Evolutionary conservation across 2,797 vertebrate species (phyloP).

Genomic region (Setipinna tenuifilis): DNA sequence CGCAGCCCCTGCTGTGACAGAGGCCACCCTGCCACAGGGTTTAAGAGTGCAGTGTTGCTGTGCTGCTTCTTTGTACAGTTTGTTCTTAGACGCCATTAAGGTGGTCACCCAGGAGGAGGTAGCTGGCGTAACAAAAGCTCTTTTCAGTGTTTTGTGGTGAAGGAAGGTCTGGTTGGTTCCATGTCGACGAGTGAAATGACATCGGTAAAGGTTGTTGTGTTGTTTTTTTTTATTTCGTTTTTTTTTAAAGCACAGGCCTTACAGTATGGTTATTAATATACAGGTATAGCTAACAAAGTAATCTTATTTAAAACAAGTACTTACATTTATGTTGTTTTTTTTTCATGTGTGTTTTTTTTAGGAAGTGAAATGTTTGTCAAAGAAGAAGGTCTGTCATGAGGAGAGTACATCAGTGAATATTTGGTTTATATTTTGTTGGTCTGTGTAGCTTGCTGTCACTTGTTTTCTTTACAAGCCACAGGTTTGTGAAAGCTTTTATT

Average conservation of each 20-base stretch:
- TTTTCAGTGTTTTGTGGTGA: neutral
- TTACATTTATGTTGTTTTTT: neutral
- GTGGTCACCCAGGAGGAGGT: neutral
- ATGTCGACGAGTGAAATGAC: neutral
- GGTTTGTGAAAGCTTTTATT: conserved; percentile 14
- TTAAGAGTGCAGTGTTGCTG: neutral
- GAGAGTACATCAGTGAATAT: neutral
- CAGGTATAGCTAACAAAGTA: neutral
- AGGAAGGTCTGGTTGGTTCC: neutral
- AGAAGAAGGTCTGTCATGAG: neutral
- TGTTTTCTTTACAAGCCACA: neutral
- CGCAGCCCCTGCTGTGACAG: neutral
- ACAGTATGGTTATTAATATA: conserved; percentile 7
- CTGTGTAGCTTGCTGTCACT: neutral
- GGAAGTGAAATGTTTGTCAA: neutral
- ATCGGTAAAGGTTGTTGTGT: neutral
- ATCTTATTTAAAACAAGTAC: neutral
- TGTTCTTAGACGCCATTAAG: neutral
- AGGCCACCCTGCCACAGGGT: neutral
- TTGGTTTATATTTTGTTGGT: neutral
- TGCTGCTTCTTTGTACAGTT: neutral
- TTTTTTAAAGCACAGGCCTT: neutral
- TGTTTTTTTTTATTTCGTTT: neutral
- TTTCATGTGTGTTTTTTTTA: neutral
- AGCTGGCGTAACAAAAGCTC: neutral